Evolutionary conservation across 92 coral and sea anemone species (phyloP).

Genomic region (Muricea muricata): DNA sequence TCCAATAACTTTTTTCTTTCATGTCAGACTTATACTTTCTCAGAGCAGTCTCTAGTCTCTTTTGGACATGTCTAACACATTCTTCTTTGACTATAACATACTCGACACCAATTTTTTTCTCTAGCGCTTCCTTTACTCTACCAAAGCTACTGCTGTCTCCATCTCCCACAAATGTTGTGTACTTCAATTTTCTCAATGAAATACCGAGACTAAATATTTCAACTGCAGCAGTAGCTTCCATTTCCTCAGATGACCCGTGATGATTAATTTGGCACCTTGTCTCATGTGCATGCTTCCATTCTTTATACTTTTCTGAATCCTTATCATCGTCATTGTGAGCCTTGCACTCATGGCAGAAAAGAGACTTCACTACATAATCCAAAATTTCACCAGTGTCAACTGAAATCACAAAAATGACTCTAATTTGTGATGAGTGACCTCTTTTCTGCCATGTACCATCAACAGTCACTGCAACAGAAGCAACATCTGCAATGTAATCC

Average conservation of each 20-base stretch:
- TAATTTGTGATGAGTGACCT: constrained; percentile 70
- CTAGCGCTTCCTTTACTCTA: constrained; percentile 51
- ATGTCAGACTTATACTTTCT: constrained; percentile 53
- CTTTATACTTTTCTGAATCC: constrained; percentile 36
- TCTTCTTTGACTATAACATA: constrained; percentile 67
- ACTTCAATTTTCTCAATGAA: constrained; percentile 47
- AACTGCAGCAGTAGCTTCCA: constrained; percentile 72
- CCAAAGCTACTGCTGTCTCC: constrained; percentile 77
- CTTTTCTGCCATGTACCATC: constrained; percentile 80
- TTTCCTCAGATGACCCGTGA: constrained; percentile 66
- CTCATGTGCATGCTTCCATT: constrained; percentile 62
- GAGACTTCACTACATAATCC: constrained; percentile 69
- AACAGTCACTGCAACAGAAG: constrained; percentile 51
- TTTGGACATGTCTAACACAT: constrained; percentile 77
- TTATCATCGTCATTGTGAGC: constrained; percentile 51
- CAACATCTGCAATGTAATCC: constrained; percentile 39
- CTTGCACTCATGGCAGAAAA: constrained; percentile 67
- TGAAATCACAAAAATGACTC: constrained; percentile 71
- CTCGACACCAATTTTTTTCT: constrained; percentile 25
- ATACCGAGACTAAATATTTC: constrained; percentile 67
- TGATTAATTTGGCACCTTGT: constrained; percentile 58
- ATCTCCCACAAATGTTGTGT: constrained; percentile 69
- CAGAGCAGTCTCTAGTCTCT: constrained; percentile 64
- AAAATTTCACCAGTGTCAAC: constrained; percentile 69
- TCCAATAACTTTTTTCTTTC: constrained; percentile 58